Percentiles rank a stretch among this genome's conserved stretches.
These are phyloP conservation scores for Steinernema scapterisci DNA, from an alignment of 2,888 invertebrate genomes.

Conservation along the genomic window DNA sequence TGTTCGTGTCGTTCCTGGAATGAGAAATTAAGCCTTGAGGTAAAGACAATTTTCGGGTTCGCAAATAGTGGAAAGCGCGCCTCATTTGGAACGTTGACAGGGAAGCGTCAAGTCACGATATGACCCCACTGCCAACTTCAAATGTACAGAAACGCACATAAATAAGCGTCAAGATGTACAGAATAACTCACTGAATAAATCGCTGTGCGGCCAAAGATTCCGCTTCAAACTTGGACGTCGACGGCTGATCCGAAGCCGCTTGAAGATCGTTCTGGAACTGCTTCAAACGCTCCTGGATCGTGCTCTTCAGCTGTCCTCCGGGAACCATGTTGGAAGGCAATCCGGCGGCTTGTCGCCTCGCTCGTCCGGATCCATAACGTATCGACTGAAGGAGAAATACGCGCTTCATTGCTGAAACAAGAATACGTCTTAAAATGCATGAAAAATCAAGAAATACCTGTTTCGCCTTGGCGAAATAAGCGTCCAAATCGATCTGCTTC, in stretches of 20 bases:
- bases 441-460: neutral
- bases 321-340: neutral
- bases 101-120: too few species aligned
- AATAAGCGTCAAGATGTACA: too few species aligned
- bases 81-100: too few species aligned
- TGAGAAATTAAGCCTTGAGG: too few species aligned
- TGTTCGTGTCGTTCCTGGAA: conserved; percentile 36
- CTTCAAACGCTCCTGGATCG: conserved; percentile 20
- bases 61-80: too few species aligned
- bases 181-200: conserved; percentile 41
- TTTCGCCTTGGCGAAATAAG: neutral
- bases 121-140: too few species aligned
- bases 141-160: too few species aligned
- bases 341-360: neutral
- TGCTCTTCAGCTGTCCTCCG: neutral
- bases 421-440: neutral
- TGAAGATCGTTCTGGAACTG: neutral
- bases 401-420: conserved; percentile 11
- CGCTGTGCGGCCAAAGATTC: conserved; percentile 50
- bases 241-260: conserved; percentile 11
- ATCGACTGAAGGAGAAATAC: neutral
- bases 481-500: conserved; percentile 25
- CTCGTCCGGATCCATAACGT: conserved; percentile 4
- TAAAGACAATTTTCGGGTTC: too few species aligned
- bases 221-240: conserved; percentile 38